Conservation (phyloP, 2,113 vertebrate species). For the Morphnarchus princeps region DNA sequence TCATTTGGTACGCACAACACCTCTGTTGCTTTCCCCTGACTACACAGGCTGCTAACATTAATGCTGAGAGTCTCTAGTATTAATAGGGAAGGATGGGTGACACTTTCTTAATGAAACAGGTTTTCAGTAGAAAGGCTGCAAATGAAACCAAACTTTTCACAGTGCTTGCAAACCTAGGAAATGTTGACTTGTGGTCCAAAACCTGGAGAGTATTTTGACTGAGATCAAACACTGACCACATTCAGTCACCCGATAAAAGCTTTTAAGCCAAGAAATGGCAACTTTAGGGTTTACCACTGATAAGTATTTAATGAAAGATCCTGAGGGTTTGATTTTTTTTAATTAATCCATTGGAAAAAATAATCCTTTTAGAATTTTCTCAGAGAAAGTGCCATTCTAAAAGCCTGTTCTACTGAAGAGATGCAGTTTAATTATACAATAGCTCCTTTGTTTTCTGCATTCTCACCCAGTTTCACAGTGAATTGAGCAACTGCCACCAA, state of each 20-base stretch:
- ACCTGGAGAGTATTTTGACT: background rate
- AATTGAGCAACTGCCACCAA: background rate
- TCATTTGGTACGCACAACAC: background rate
- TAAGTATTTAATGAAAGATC: background rate
- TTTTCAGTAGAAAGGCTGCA: background rate
- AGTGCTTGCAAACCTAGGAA: background rate
- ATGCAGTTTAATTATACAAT: background rate
- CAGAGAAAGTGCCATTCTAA: background rate
- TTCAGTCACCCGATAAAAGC: background rate
- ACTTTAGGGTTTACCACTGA: background rate
- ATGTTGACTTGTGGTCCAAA: background rate
- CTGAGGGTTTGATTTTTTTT: background rate
- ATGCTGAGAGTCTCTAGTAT: background rate
- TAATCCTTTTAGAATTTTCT: background rate
- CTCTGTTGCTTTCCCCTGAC: background rate
- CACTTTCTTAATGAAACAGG: background rate
- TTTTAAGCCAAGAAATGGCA: background rate
- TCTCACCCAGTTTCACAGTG: background rate
- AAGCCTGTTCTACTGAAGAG: background rate
- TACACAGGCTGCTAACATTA: background rate
- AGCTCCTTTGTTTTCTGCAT: constrained; percentile 14
- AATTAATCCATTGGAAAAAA: background rate
- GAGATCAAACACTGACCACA: background rate
- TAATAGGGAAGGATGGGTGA: background rate
- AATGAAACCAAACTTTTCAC: background rate